These are phyloP conservation scores for Zaprionus davidi DNA, from an alignment of 1,140 invertebrate genomes.

Conservation along the genomic window DNA sequence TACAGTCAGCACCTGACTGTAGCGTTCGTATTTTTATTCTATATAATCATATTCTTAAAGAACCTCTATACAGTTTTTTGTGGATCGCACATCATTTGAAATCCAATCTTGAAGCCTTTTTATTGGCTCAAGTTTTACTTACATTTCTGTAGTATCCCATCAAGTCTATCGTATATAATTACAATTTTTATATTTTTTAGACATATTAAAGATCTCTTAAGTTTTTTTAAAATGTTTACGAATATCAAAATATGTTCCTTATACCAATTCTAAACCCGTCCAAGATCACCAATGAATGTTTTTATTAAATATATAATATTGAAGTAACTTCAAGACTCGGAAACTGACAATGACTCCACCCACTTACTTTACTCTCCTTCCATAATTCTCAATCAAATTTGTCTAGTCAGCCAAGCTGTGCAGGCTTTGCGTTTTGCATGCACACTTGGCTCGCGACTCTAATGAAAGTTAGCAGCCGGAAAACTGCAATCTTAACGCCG, in stretches of 20 bases:
- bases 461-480: constrained; percentile 74
- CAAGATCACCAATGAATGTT: not conserved
- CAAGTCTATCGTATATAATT: too few species aligned
- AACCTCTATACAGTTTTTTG: too few species aligned
- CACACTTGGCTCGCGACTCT: constrained; percentile 47
- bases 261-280: too few species aligned
- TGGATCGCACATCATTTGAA: too few species aligned
- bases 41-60: too few species aligned
- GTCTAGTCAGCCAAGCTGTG: constrained; percentile 41
- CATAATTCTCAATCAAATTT: constrained; percentile 50
- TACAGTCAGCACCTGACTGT: too few species aligned
- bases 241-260: not conserved
- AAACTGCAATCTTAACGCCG: constrained; percentile 70
- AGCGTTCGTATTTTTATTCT: too few species aligned
- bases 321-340: not conserved
- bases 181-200: too few species aligned
- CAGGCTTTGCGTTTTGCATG: constrained; percentile 44
- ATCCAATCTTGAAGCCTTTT: too few species aligned
- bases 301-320: not conserved
- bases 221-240: not conserved
- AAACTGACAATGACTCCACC: not conserved
- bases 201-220: too few species aligned
- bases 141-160: too few species aligned
- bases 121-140: too few species aligned
- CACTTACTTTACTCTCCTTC: not conserved